Base-by-base conservation (phyloP, 2,797 vertebrate genomes). In the Halcyon badia region DNA sequence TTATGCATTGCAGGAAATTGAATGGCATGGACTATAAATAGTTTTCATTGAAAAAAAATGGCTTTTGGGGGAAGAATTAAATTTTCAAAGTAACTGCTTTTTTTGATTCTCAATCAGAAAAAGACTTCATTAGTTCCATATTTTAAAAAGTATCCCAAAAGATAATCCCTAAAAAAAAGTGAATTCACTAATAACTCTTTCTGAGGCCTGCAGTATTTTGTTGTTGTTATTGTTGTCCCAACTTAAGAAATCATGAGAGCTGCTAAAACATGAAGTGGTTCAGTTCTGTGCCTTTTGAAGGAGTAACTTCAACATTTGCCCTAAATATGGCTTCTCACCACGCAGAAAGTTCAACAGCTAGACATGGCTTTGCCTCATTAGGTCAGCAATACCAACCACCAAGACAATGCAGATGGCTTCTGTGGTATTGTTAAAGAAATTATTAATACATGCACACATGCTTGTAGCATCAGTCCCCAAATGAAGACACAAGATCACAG, bases 301-400 rank as follows among this genome's bases (percentile, higher is more conserved):
- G 54, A 69, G 5, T 46, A 89, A 64, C 81, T 87, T 58, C 72
- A 73, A 35, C 26, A 24, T 90, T 76, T 83, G 80, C 84, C 17
- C 1, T 56, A 37, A 75, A 49, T 26, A 46, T 7, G 49, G 57
- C 90, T 90, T 65, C 68, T 95, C 78, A 18, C 6, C 1, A 44
- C 0, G 0, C 22, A 1, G 17, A 2, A 66, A 72, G 76, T 41
- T 81, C 44, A 86, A 54, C 73, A 86, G 89, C 31, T 22, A 31
- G 65, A 48, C 39, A 10, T 15, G 64, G 91, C 44, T 89, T 64
- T 97, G 93, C 93, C 94, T 97, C 93, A 83, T 94, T 95, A 96
- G 90, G 86, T 89, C 94, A 85, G 69, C 86, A 80, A 12, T 3
- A 28, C 26, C 90, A 78, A 78, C 60, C 57, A 61, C 8, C 56